Conservation (phyloP, 2,113 vertebrate species). For the Syngnathus typhle region DNA sequence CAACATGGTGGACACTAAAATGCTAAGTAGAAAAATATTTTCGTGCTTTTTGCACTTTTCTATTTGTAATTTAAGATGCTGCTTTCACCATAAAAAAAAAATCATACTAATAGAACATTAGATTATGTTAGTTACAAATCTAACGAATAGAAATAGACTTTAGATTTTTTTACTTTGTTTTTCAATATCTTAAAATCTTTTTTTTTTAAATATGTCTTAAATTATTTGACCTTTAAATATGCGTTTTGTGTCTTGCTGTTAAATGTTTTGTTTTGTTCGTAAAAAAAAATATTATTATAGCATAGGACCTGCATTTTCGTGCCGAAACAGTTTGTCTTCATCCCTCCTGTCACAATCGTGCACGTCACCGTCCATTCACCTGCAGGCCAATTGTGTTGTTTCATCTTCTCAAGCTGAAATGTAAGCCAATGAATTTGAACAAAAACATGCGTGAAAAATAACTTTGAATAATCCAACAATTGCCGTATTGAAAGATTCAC, state of each 20-base stretch:
- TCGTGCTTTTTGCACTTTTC: no score
- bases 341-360: not conserved
- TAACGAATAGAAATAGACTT: no score
- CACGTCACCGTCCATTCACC: not conserved
- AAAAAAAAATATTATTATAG: not conserved
- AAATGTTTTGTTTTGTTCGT: not conserved
- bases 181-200: no score
- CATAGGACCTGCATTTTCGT: not conserved
- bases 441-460: constrained; percentile 26
- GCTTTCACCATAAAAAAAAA: no score
- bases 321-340: not conserved
- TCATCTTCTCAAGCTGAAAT: constrained; percentile 15
- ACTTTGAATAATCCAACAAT: constrained; percentile 45
- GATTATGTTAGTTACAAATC: no score
- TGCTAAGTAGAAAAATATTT: no score
- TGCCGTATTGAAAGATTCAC: constrained; percentile 49
- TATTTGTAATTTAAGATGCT: no score
- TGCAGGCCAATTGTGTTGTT: constrained; percentile 10
- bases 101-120: no score
- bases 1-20: no score
- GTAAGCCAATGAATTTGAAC: constrained; percentile 19
- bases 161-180: no score
- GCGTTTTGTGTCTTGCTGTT: not conserved
- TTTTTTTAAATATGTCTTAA: no score
- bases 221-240: no score